Evolutionary conservation across 2,113 vertebrate genomes (phyloP).

Genomic region (Typhlomys cinereus): DNA sequence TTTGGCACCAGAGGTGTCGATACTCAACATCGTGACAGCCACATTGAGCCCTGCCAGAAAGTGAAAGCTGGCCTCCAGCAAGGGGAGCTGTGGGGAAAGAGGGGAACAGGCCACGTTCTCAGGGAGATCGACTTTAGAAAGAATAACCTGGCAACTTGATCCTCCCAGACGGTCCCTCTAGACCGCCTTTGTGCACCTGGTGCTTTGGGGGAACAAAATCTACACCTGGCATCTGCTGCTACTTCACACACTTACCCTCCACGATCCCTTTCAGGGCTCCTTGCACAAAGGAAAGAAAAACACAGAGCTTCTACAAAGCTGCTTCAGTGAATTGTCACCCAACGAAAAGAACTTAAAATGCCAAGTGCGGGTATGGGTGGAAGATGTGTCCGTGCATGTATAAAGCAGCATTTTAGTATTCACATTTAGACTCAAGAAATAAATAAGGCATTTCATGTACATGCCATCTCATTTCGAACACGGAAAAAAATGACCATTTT

Average conservation of each 20-base stretch:
- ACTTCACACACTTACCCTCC: background rate
- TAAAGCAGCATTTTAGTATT: background rate
- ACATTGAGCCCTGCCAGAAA: background rate
- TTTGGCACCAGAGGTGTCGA: background rate
- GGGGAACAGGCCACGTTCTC: background rate
- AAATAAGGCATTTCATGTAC: background rate
- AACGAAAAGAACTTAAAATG: background rate
- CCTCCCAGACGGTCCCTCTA: background rate
- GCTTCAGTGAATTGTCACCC: background rate
- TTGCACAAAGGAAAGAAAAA: slow-evolving; percentile 36
- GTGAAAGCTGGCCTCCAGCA: background rate
- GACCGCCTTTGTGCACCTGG: background rate
- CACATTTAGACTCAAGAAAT: slow-evolving; percentile 25
- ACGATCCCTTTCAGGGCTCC: background rate
- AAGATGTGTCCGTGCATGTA: fast-evolving
- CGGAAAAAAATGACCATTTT: no score
- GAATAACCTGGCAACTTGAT: background rate
- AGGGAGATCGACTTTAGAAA: slow-evolving; percentile 32
- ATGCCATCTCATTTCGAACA: background rate
- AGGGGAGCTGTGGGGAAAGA: background rate
- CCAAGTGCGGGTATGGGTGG: no score
- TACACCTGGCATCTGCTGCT: background rate
- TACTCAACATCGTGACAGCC: background rate
- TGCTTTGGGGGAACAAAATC: background rate
- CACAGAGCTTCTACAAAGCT: background rate